Percentiles rank a stretch among this genome's conserved stretches.
Evolutionary conservation across 2,888 invertebrate genomes (phyloP).

Genomic region (Ischnus inquisitorius): DNA sequence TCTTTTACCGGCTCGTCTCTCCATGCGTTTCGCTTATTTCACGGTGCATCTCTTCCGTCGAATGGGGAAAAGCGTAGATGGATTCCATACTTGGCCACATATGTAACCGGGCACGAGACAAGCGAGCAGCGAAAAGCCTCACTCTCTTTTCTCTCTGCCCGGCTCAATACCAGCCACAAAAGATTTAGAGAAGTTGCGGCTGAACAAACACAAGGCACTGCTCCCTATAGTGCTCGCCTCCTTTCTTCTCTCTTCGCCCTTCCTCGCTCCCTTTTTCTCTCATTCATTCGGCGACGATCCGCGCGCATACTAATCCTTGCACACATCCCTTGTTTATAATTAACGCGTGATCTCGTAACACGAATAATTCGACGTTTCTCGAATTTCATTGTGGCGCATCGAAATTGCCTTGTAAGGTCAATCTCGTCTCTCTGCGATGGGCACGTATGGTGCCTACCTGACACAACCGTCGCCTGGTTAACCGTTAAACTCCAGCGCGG

Average conservation of each 20-base stretch:
- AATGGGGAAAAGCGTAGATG: constrained; percentile 40
- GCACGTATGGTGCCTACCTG: constrained; percentile 8
- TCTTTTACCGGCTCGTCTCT: constrained; percentile 16
- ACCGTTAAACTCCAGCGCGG: constrained; percentile 67
- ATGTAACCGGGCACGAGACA: constrained; percentile 71
- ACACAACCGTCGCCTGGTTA: not conserved
- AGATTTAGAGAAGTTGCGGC: constrained; percentile 85
- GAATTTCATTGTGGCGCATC: constrained; percentile 19
- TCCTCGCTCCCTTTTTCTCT: constrained; percentile 50
- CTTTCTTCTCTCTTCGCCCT: constrained; percentile 70
- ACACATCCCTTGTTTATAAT: constrained; percentile 15
- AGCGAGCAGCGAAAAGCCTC: constrained; percentile 53
- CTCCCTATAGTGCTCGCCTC: constrained; percentile 69
- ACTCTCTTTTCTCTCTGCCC: constrained; percentile 55
- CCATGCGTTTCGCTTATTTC: constrained; percentile 26
- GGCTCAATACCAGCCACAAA: constrained; percentile 78
- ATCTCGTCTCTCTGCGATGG: not conserved
- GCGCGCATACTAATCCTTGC: constrained; percentile 9
- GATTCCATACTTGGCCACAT: constrained; percentile 69
- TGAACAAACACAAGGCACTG: constrained; percentile 83
- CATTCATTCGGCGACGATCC: constrained; percentile 14
- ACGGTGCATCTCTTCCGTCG: constrained; percentile 43
- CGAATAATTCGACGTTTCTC: constrained; percentile 42
- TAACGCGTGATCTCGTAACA: constrained; percentile 40
- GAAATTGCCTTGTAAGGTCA: constrained; percentile 11